Evolutionary conservation across 2,113 vertebrate species (phyloP).

Genomic region (Numida meleagris): DNA sequence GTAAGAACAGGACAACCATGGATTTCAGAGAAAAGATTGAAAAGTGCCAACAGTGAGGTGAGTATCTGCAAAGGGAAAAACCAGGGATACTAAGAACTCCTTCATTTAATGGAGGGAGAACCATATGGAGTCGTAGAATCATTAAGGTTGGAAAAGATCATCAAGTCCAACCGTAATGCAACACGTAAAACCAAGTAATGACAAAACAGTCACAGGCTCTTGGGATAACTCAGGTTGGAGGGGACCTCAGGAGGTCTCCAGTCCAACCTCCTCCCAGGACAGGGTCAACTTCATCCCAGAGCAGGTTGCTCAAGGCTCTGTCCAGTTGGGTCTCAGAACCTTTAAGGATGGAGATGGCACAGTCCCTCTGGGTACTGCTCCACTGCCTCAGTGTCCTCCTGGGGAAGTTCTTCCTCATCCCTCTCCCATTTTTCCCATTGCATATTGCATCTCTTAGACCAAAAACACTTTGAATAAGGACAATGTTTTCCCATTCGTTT

Average conservation of each 20-base stretch:
- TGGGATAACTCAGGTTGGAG: not conserved
- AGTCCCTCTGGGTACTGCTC: rapidly evolving
- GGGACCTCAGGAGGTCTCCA: not conserved
- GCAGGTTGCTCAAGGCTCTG: not conserved
- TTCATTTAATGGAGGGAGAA: not conserved
- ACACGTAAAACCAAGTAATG: rapidly evolving
- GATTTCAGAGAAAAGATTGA: rapidly evolving
- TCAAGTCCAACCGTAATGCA: not conserved
- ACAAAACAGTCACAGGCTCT: rapidly evolving
- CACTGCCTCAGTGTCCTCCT: rapidly evolving
- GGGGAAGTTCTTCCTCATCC: not conserved
- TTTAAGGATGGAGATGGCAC: not conserved
- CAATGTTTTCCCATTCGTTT: not conserved
- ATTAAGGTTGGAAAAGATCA: too few relatives aligned
- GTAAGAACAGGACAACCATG: rapidly evolving
- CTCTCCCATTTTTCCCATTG: not conserved
- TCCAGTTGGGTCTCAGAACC: not conserved
- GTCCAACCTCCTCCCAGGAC: not conserved
- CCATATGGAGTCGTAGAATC: not conserved
- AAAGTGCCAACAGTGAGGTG: not conserved
- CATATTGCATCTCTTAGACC: not conserved
- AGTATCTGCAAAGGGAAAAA: not conserved
- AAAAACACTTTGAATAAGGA: not conserved
- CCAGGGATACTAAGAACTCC: not conserved
- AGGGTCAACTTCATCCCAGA: not conserved